Evolutionary conservation across 1,140 invertebrate species (phyloP).

Genomic region (Stenopsyche tienmushanensis): DNA sequence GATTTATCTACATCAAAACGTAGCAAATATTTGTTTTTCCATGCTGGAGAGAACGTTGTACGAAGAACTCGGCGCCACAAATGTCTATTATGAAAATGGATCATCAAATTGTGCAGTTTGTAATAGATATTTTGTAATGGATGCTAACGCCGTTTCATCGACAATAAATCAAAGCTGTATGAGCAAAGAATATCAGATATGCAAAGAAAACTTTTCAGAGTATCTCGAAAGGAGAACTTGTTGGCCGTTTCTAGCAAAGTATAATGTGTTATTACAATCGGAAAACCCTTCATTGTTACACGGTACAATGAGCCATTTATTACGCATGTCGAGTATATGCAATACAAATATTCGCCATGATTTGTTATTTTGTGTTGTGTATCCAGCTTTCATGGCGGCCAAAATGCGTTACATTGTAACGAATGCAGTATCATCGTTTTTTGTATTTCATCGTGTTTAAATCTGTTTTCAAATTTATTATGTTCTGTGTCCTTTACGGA

Average conservation of each 20-base stretch:
- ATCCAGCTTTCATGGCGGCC: constrained; percentile 60
- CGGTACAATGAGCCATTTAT: constrained; percentile 59
- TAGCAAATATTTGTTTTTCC: constrained; percentile 46
- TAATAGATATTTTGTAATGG: no score
- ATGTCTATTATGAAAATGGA: constrained; percentile 3
- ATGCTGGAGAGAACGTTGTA: constrained; percentile 62
- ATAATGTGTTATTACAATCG: constrained; percentile 57
- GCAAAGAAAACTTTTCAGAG: no score
- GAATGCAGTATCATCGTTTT: constrained; percentile 55
- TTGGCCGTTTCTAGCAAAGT: constrained; percentile 63
- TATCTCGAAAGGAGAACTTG: no score
- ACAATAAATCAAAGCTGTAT: no score
- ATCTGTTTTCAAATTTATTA: constrained; percentile 61
- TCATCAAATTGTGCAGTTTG: no score
- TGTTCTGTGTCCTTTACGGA: constrained; percentile 58
- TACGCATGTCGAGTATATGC: constrained; percentile 59
- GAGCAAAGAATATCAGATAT: no score
- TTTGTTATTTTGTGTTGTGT: constrained; percentile 61
- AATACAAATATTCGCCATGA: constrained; percentile 58
- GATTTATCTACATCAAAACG: constrained; percentile 46
- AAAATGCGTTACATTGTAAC: constrained; percentile 54
- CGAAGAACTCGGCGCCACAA: constrained; percentile 56
- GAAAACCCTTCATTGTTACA: constrained; percentile 60
- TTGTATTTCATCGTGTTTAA: constrained; percentile 63
- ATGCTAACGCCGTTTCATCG: no score